A percentile compares a stretch with the other conserved stretches of the same genome.
These are phyloP conservation scores for Tringa solitaria DNA, from an alignment of 2,113 vertebrate genomes.

Conservation along the genomic window DNA sequence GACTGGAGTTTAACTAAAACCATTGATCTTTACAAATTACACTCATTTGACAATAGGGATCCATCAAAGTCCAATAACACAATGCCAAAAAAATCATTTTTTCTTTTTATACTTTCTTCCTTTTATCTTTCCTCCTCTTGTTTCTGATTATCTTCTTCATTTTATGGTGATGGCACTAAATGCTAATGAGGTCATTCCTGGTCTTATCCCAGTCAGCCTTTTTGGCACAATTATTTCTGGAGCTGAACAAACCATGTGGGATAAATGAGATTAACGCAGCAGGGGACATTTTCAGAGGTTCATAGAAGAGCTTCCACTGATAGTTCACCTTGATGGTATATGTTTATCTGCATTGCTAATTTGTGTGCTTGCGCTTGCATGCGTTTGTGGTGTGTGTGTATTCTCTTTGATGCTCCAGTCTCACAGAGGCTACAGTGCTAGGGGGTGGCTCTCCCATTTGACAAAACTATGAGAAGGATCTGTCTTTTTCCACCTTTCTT, in stretches of 20 bases:
- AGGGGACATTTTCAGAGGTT: constrained; percentile 9
- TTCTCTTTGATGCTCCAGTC: background rate
- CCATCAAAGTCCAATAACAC: constrained; percentile 57
- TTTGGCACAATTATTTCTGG: constrained; percentile 2
- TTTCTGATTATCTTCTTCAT: constrained; percentile 41
- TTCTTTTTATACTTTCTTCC: background rate
- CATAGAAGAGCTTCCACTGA: background rate
- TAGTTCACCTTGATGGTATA: background rate
- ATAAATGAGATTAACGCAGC: background rate
- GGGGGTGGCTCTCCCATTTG: background rate
- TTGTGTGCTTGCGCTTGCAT: background rate
- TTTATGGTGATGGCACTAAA: constrained; percentile 18
- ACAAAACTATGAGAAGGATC: background rate
- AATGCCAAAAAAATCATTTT: constrained; percentile 36
- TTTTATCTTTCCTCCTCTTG: constrained; percentile 49
- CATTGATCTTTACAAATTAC: constrained; percentile 74
- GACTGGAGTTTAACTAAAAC: constrained; percentile 55
- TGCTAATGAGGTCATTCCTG: constrained; percentile 43
- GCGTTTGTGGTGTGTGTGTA: background rate
- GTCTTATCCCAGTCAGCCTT: background rate
- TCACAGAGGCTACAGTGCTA: background rate
- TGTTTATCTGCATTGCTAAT: constrained; percentile 18
- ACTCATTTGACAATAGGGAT: constrained; percentile 55
- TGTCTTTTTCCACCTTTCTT: background rate
- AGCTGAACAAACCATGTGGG: background rate